Evolutionary conservation across 2,797 vertebrate genomes (phyloP).

Genomic region (Pseudomugil gertrudae): DNA sequence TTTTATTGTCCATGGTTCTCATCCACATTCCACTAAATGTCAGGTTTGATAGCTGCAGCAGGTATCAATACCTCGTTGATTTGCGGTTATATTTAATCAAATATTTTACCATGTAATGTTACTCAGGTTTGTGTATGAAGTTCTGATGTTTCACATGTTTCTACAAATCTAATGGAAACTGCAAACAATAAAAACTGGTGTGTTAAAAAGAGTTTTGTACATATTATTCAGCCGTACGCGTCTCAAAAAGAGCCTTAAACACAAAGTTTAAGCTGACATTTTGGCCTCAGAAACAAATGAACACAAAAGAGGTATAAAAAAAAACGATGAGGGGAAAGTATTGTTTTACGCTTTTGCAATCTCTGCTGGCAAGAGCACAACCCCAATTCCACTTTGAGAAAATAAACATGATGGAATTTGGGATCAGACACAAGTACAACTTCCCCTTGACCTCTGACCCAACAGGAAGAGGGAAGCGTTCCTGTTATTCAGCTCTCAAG

Average conservation of each 20-base stretch:
- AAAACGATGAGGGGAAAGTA: conserved; percentile 58
- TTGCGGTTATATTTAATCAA: background rate
- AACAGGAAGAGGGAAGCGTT: conserved; percentile 70
- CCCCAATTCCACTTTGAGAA: conserved; percentile 68
- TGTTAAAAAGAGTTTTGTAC: background rate
- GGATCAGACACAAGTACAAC: conserved; percentile 73
- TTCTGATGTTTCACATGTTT: conserved; percentile 27
- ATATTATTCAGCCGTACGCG: background rate
- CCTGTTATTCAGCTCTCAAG: conserved; percentile 73
- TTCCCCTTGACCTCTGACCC: conserved; percentile 78
- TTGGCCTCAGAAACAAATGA: conserved; percentile 22
- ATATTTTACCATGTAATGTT: background rate
- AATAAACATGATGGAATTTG: conserved; percentile 81
- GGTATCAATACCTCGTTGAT: no score
- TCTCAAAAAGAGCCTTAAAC: conserved; percentile 1
- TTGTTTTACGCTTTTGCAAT: conserved; percentile 74
- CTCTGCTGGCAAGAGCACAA: conserved; percentile 46
- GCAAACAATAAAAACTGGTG: conserved; percentile 15
- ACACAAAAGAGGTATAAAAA: conserved; percentile 35
- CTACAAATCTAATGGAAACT: conserved; percentile 5
- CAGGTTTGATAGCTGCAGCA: no score
- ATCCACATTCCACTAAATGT: no score
- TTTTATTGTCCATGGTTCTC: no score
- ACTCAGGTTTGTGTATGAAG: background rate
- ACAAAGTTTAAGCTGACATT: conserved; percentile 35